Evolutionary conservation across 2,888 invertebrate species (phyloP), one percentile per base, ranked within the genome.

Genomic region (Minunthozetes semirufus): DNA sequence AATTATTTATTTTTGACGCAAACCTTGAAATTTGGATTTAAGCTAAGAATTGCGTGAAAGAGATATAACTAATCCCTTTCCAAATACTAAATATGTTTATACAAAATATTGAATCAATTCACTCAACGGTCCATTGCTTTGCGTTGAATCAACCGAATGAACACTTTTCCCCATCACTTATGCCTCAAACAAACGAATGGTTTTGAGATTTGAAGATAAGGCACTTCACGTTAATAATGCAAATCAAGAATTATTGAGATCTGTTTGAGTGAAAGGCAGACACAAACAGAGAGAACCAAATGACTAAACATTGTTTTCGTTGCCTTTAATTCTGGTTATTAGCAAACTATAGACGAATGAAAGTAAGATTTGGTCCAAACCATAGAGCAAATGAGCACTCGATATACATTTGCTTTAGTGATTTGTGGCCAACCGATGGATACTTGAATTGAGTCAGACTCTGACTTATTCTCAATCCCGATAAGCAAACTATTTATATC

Each of bases 341-440:
- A 19, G 19, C 53, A 6, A 19, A 17, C 4, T 19, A 53, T 19
- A 15, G 15, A n/a, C 4, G 6, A 53, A 15, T n/a, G 53, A 19
- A 3, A 17, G n/a, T n/a, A 53, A 53, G 53, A n/a, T 27, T 29
- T 8, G 25, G 29, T 61, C 29, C 25, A 25, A 29, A 11, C 25
- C 27, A 61, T 61, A 61, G 27, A 61, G 56, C 56, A 61, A 61
- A 61, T 61, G 61, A 48, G 53, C 53, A 61, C 61, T 61, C 61
- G 61, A 61, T 61, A 22, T 61, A 61, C 61, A 61, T 61, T 61
- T 61, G 29, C 61, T 61, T 29, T 27, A 61, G 27, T 61, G 27
- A 61, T 61, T 61, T 61, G 61, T 27, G 27, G 29, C 61, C 27
- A 33, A 61, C 61, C 29, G 8, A 61, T 61, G n/a, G 61, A 61